Evolutionary conservation across 2,888 invertebrate species (phyloP).

Genomic region (Sphecodes monilicornis): DNA sequence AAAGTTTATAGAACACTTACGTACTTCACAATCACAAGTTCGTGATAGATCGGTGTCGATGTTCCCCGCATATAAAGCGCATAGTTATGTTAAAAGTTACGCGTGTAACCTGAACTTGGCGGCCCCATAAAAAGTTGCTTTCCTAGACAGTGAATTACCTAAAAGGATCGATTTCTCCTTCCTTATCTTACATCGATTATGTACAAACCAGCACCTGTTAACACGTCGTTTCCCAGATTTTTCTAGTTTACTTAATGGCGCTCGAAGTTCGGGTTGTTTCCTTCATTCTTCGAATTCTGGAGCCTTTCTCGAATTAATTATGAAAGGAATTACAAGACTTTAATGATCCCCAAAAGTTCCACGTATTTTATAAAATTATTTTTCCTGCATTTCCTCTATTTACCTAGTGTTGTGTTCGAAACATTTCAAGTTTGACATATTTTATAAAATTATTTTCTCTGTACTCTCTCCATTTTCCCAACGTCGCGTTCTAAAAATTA

Average conservation of each 20-base stretch:
- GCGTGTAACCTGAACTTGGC: neutral
- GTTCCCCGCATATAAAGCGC: neutral
- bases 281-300: neutral
- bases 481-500: no score
- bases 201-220: neutral
- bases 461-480: no score
- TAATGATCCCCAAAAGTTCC: no score
- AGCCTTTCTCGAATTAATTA: neutral
- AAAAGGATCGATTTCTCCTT: constrained; percentile 25
- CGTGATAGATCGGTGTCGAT: neutral
- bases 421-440: no score
- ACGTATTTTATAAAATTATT: no score
- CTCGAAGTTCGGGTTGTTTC: neutral
- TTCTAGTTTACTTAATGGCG: neutral
- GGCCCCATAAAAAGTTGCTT: neutral
- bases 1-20: neutral
- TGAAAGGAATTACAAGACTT: no score
- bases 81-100: neutral
- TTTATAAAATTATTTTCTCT: no score
- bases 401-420: no score
- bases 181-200: constrained; percentile 15
- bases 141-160: neutral
- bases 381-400: no score
- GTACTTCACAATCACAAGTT: neutral
- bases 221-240: constrained; percentile 14